phyloP scores from a whole-genome alignment of 2,797 vertebrate genomes.

The Chiroxiphia lanceolata region DNA sequence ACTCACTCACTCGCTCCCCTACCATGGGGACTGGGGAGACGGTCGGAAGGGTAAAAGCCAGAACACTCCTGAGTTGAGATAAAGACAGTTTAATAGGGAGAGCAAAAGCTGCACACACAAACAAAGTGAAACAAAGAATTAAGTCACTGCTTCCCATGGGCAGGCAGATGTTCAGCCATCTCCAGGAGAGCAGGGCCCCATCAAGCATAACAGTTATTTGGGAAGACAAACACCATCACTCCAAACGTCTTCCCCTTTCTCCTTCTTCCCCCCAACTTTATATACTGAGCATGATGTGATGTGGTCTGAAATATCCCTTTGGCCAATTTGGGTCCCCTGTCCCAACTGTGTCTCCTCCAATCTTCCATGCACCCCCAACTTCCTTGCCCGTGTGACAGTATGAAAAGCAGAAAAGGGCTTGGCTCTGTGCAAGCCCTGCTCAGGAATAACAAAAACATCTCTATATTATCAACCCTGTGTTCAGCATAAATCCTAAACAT shows the following conservation, averaged over 20 bases:
- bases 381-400: not conserved
- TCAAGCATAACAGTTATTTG: not conserved
- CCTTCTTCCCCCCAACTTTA: not conserved
- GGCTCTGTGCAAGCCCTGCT: not conserved
- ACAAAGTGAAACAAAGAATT: not conserved
- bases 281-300: not conserved
- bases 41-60: not conserved
- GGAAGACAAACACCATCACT: not conserved
- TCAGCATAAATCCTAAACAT: not conserved
- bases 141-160: not conserved
- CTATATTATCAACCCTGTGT: not conserved
- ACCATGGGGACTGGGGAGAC: not conserved
- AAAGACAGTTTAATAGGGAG: not conserved
- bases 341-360: not conserved
- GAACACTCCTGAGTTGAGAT: not conserved
- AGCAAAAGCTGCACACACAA: not conserved
- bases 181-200: not conserved
- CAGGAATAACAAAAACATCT: not conserved
- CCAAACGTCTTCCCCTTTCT: not conserved
- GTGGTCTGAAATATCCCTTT: not conserved
- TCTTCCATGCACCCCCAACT: not conserved
- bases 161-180: not conserved
- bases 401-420: not conserved
- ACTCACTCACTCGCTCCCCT: not conserved
- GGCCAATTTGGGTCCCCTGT: not conserved